Conservation (phyloP, 1,140 invertebrate genomes). For the Mylabris phalerata region DNA sequence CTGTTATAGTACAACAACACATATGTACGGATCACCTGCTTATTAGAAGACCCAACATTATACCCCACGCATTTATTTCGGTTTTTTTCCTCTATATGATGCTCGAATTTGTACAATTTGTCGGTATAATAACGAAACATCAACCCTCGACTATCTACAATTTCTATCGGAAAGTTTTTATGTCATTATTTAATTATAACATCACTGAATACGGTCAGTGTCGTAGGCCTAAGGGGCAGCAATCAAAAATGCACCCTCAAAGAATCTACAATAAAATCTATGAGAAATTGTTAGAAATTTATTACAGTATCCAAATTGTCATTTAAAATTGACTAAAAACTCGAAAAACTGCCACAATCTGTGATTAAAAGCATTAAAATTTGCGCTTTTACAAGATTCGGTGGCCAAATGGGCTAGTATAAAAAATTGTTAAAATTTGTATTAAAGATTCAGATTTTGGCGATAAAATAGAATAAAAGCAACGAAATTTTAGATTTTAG, state of each 20-base stretch:
- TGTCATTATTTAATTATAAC: not conserved
- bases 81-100: not conserved
- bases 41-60: not conserved
- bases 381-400: too few species aligned
- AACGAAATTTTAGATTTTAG: too few species aligned
- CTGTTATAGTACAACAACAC: not conserved
- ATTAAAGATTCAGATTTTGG: too few species aligned
- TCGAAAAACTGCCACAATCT: too few species aligned
- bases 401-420: too few species aligned
- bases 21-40: not conserved
- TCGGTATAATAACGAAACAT: slow-evolving; percentile 13
- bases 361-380: too few species aligned
- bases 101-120: slow-evolving; percentile 10
- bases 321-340: too few species aligned
- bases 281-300: not conserved
- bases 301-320: not conserved
- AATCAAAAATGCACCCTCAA: too few species aligned
- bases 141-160: not conserved
- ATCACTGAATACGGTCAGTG: not conserved
- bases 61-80: not conserved
- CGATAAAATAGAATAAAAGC: too few species aligned
- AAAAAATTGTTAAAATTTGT: too few species aligned
- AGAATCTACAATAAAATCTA: too few species aligned
- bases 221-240: not conserved
- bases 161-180: not conserved